Evolutionary conservation across 2,797 vertebrate species (phyloP).

Genomic region (Pangasius larnaudii): DNA sequence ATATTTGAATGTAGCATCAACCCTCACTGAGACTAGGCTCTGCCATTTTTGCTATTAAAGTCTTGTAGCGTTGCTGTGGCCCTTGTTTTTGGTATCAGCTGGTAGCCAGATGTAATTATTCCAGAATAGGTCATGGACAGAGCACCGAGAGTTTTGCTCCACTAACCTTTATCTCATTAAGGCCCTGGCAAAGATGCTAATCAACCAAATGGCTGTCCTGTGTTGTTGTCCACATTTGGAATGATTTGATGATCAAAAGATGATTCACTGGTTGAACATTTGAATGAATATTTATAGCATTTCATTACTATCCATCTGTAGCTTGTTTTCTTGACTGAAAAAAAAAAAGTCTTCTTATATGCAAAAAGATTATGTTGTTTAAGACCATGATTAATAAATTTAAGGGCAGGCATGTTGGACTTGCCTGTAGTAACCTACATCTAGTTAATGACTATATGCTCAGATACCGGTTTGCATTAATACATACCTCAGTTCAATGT

Average conservation of each 20-base stretch:
- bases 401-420: not conserved
- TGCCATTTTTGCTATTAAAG: not conserved
- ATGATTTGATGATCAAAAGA: not conserved
- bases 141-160: not conserved
- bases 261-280: not conserved
- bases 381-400: not conserved
- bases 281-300: not conserved
- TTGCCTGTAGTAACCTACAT: not conserved
- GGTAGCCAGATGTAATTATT: not conserved
- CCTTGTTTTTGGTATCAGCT: not conserved
- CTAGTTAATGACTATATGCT: not conserved
- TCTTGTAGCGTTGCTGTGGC: not conserved
- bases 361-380: not conserved
- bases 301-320: not conserved
- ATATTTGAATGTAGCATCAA: not conserved
- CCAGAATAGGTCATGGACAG: not conserved
- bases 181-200: not conserved
- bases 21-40: not conserved
- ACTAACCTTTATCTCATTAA: not conserved
- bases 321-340: not conserved
- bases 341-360: not conserved
- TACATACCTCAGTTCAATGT: not conserved
- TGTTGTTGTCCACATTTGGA: constrained; percentile 3
- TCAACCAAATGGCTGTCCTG: not conserved
- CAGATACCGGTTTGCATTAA: not conserved